Conservation (phyloP, 2,113 vertebrate genomes). For the Gobius niger region DNA sequence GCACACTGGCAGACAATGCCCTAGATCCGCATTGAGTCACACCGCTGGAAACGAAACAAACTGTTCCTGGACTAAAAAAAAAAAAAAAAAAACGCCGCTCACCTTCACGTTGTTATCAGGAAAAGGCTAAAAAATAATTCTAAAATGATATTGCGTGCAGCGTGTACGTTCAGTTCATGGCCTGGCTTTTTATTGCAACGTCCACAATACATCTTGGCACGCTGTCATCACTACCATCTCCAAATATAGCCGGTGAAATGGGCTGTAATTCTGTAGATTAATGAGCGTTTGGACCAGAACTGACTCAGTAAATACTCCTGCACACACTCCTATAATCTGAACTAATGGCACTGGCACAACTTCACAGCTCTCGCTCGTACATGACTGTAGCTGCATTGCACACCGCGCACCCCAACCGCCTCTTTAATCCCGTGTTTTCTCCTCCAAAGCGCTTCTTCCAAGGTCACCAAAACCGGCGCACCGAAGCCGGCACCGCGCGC, state of each 20-base stretch:
- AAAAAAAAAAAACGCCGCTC: not conserved
- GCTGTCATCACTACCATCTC: too few species aligned
- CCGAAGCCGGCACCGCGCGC: slow-evolving; percentile 22
- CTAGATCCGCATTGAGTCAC: slow-evolving; percentile 51
- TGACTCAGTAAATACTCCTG: too few species aligned
- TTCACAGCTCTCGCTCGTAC: slow-evolving; percentile 28
- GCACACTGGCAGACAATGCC: slow-evolving; percentile 21
- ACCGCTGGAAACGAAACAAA: slow-evolving; percentile 8
- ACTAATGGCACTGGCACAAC: slow-evolving; percentile 18
- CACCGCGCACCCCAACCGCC: slow-evolving; percentile 45
- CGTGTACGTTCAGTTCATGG: too few species aligned
- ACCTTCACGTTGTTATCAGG: not conserved
- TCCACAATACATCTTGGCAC: too few species aligned
- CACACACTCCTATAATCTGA: slow-evolving; percentile 1
- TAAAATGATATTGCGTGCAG: too few species aligned
- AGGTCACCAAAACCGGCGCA: slow-evolving; percentile 72
- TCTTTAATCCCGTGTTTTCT: slow-evolving; percentile 71
- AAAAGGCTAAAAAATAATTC: not conserved
- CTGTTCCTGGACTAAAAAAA: not conserved
- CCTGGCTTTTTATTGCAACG: too few species aligned
- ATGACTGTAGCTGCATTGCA: slow-evolving; percentile 29
- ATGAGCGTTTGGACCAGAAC: too few species aligned
- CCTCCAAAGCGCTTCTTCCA: slow-evolving; percentile 72
- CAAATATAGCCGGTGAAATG: too few species aligned
- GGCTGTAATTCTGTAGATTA: too few species aligned